Base-by-base conservation (phyloP, 2,888 invertebrate species). In the Xanthorhoe spadicearia region DNA sequence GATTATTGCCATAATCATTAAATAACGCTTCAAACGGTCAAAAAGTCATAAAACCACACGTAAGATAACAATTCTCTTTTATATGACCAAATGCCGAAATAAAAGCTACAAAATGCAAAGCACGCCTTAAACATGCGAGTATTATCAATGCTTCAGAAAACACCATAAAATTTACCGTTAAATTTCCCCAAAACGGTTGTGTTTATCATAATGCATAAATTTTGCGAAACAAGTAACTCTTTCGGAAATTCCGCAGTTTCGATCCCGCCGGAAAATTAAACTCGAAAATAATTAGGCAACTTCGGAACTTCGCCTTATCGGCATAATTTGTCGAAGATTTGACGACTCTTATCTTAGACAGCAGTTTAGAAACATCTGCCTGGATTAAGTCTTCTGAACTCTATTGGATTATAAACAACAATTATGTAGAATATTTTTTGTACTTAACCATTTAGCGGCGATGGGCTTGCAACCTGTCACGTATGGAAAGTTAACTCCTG, bases 311-410 rank as follows among this genome's bases (percentile, higher is more conserved):
- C 64, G 69, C 75, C 78, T 83, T 83, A 83, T 83, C 82, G 75
- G 74, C 17, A 73, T 77, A 78, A 78, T 81, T 83, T 76, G 75
- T 75, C 72, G 68, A 61, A 77, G 73, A 80, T 79, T 77, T 80
- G 74, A 76, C 73, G 73, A 72, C 73, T 66, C 73, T 64, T 79
- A 80, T 79, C 80, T 68, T 58, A 64, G 63, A 67, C 64, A 46
- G 62, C 70, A 69, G 68, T 65, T 69, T 68, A 61, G 56, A 57
- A 63, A 66, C 66, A 70, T 66, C 64, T 66, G 66, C 58, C 13
- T n/a, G 43, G 18, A 46, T 48, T 10, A 5, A 17, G 51, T 32
- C 32, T 52, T 13, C 54, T 15, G 38, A 51, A 19, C 5, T n/a
- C 18, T 18, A 49, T 5, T 56, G 23, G 43, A 15, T 17, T 48